phyloP scores from a whole-genome alignment of 1,140 invertebrate genomes.

The Zaprionus camerounensis region DNA sequence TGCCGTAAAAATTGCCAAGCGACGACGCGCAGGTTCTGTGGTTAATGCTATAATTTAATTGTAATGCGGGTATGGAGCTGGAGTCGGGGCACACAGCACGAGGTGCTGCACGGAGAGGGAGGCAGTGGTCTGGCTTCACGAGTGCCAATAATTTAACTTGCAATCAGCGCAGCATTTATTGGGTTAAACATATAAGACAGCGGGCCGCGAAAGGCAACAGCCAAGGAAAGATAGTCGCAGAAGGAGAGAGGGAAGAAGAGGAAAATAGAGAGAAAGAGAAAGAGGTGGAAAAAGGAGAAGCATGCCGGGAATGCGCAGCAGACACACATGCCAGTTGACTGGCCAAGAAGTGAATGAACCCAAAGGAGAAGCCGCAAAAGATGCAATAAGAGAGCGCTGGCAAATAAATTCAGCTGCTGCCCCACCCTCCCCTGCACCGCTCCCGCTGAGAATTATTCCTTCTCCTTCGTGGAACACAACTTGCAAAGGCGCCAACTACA shows the following conservation, averaged over 20 bases:
- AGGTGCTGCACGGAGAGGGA: not conserved
- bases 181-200: constrained; percentile 72
- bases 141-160: constrained; percentile 78
- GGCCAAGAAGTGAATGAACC: constrained; percentile 70
- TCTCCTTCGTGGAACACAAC: not conserved
- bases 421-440: constrained; percentile 20
- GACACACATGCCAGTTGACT: constrained; percentile 49
- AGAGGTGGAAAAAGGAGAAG: not conserved
- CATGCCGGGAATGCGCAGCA: constrained; percentile 23
- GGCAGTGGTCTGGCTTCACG: constrained; percentile 49
- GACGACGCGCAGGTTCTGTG: constrained; percentile 57
- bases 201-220: constrained; percentile 13
- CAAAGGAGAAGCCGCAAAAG: constrained; percentile 39
- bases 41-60: constrained; percentile 83
- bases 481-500: constrained; percentile 30
- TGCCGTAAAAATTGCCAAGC: constrained; percentile 27
- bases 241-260: not conserved
- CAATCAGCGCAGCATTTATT: constrained; percentile 80
- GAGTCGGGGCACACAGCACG: constrained; percentile 1
- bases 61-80: constrained; percentile 72
- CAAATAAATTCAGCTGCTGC: constrained; percentile 71
- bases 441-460: not conserved
- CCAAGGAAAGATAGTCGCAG: constrained; percentile 4
- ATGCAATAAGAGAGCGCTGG: constrained; percentile 33
- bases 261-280: not conserved